A percentile compares a stretch with the other conserved stretches of the same genome.
These are phyloP conservation scores for Leptopilina syphax DNA, from an alignment of 2,888 invertebrate species.

Conservation along the genomic window DNA sequence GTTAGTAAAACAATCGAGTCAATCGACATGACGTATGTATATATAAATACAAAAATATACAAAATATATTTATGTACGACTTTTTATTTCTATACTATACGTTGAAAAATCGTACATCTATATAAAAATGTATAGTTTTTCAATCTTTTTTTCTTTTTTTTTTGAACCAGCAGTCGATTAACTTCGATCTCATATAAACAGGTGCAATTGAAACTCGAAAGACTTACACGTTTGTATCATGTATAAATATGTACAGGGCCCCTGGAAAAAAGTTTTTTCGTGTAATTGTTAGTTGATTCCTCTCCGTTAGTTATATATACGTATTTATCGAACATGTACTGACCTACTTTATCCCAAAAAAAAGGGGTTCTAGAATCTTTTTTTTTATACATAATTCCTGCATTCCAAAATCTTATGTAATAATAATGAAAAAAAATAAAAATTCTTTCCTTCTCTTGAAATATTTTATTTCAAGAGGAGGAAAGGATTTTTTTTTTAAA, in stretches of 20 bases:
- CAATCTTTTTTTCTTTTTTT: background rate
- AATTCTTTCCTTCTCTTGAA: too few relatives aligned
- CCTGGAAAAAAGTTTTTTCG: slow-evolving; percentile 33
- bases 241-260: slow-evolving; percentile 57
- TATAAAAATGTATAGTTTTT: slow-evolving; percentile 19
- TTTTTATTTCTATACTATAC: too few relatives aligned
- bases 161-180: slow-evolving; percentile 22
- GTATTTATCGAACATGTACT: background rate
- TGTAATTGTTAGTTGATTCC: background rate
- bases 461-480: too few relatives aligned
- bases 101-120: slow-evolving; percentile 4
- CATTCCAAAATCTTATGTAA: background rate
- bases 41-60: background rate
- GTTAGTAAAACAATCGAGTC: slow-evolving; percentile 24
- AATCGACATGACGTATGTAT: slow-evolving; percentile 20
- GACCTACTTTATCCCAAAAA: background rate
- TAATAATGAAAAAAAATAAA: background rate
- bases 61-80: too few relatives aligned
- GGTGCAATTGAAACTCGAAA: slow-evolving; percentile 50
- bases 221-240: slow-evolving; percentile 52
- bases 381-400: background rate
- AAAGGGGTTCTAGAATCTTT: background rate
- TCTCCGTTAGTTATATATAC: background rate
- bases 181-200: slow-evolving; percentile 35
- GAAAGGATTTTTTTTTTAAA: too few relatives aligned